These are phyloP conservation scores for Nomada ferruginata DNA, from an alignment of 2,888 invertebrate species.

Conservation along the genomic window DNA sequence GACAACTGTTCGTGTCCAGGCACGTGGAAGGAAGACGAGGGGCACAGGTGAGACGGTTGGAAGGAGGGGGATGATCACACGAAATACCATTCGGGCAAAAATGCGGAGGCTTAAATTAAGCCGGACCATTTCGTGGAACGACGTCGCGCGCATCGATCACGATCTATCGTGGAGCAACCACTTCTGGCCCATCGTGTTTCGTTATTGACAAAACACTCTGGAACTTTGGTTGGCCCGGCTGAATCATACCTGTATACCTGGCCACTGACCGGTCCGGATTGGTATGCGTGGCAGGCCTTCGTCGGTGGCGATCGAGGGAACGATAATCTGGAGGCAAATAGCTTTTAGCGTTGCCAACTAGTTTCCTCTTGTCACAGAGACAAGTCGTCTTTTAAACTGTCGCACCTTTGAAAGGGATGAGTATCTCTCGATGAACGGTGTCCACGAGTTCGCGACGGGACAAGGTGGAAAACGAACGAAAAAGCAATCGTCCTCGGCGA, in stretches of 20 bases:
- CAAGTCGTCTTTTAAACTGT: no score
- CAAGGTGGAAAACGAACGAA: background rate
- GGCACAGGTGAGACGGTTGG: background rate
- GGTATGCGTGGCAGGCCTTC: slow-evolving; percentile 8
- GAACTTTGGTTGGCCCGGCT: background rate
- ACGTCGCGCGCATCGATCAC: slow-evolving; percentile 9
- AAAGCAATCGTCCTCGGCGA: no score
- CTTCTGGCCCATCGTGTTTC: background rate
- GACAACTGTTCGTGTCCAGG: background rate
- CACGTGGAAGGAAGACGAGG: background rate
- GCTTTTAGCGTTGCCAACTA: background rate
- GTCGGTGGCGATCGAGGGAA: slow-evolving; percentile 20
- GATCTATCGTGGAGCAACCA: background rate
- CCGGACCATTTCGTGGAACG: slow-evolving; percentile 27
- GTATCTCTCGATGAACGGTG: no score
- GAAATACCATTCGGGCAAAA: slow-evolving; percentile 43
- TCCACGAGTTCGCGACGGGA: no score
- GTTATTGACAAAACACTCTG: slow-evolving; percentile 45
- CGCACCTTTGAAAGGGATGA: no score
- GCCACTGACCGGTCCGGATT: background rate
- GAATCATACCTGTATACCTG: slow-evolving; percentile 28
- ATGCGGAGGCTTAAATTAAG: background rate
- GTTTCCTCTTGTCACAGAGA: no score
- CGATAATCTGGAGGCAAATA: slow-evolving; percentile 35
- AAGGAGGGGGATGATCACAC: slow-evolving; percentile 43